A percentile compares a stretch with the other conserved stretches of the same genome.
Evolutionary conservation across 1,140 invertebrate species (phyloP).

Genomic region (Hycleus phaleratus): DNA sequence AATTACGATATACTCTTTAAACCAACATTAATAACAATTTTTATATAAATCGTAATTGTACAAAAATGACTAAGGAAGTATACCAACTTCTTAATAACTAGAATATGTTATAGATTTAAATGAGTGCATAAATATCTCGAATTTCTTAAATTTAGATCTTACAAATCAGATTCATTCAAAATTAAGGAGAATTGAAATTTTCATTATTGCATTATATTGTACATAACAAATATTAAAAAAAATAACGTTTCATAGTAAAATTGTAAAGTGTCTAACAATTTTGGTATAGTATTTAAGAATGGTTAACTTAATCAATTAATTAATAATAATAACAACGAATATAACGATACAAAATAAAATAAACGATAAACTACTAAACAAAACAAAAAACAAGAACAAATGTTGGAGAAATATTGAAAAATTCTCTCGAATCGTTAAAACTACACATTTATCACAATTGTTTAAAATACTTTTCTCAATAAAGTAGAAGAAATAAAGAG

Average conservation of each 20-base stretch:
- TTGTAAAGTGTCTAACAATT: conserved; percentile 6
- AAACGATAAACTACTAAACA: background rate
- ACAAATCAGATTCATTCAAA: conserved; percentile 7
- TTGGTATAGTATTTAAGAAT: conserved; percentile 10
- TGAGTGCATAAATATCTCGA: background rate
- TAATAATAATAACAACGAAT: conserved; percentile 2
- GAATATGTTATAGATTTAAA: conserved; percentile 12
- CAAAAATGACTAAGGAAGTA: conserved; percentile 22
- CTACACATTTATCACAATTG: too few relatives aligned
- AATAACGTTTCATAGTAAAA: background rate
- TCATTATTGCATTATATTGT: conserved; percentile 19
- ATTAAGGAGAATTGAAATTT: background rate
- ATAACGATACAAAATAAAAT: conserved; percentile 16
- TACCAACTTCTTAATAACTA: conserved; percentile 15
- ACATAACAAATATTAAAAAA: conserved; percentile 10
- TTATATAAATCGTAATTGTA: conserved; percentile 14
- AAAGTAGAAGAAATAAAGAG: background rate
- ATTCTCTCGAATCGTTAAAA: too few relatives aligned
- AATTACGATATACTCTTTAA: conserved; percentile 4
- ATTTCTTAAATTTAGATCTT: conserved; percentile 5
- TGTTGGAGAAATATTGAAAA: background rate
- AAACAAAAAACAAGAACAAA: background rate
- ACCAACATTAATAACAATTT: conserved; percentile 3
- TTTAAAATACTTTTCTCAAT: too few relatives aligned
- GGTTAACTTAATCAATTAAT: background rate